These are phyloP conservation scores for Perognathus longimembris DNA, from an alignment of 2,113 vertebrate genomes.

Conservation along the genomic window DNA sequence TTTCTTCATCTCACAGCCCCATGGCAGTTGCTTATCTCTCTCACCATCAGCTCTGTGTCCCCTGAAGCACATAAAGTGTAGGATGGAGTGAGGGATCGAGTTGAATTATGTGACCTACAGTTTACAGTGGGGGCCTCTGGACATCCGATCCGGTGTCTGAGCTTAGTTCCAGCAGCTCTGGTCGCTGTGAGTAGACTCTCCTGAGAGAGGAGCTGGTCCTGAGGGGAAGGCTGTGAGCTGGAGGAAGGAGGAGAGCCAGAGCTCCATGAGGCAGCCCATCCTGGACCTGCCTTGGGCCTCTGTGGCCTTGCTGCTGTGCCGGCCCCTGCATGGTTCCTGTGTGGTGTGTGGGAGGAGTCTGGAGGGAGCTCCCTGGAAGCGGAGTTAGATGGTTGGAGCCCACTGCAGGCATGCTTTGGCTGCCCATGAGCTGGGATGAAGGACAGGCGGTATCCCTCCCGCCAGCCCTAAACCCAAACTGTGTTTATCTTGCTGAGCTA, in stretches of 20 bases:
- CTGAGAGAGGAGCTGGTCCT: background rate
- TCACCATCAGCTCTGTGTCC: conserved; percentile 54
- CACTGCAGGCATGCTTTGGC: background rate
- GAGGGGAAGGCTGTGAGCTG: background rate
- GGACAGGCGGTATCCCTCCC: background rate
- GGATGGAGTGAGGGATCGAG: conserved; percentile 57
- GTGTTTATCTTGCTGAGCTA: conserved; percentile 56
- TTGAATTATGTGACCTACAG: conserved; percentile 71
- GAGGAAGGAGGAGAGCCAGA: background rate
- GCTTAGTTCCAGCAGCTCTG: conserved; percentile 44
- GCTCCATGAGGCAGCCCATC: background rate
- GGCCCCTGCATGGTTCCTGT: background rate
- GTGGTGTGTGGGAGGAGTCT: too few relatives aligned
- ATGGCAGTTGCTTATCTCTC: conserved; percentile 52
- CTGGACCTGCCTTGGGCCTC: background rate
- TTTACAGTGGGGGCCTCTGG: conserved; percentile 52
- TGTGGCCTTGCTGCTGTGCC: background rate
- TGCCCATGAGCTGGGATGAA: background rate
- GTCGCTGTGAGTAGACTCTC: background rate
- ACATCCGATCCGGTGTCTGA: conserved; percentile 70
- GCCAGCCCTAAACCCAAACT: background rate
- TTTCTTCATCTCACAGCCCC: background rate
- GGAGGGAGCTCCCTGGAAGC: background rate
- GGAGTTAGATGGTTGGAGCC: background rate
- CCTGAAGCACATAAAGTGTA: conserved; percentile 60